Evolutionary conservation across 2,888 invertebrate species (phyloP), one percentile per base, ranked within the genome.

Genomic region (Lymantria dispar): DNA sequence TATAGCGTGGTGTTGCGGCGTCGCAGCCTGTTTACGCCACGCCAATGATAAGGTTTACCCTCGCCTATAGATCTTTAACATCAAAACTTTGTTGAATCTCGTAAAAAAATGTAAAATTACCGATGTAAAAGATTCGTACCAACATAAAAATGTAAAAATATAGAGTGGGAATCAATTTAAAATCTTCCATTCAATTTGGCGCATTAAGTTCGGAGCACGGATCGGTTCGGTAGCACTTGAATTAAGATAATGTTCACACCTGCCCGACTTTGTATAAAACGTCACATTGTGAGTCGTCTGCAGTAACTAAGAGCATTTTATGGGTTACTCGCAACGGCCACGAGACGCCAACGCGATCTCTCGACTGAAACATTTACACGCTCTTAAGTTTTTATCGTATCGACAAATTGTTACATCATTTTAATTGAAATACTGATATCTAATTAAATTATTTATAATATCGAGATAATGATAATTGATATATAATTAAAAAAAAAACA

Each of bases 171-270:
- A 49, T 55, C 45, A 33, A 48, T 61, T 50, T 56, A 51, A 47
- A 11, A 63, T 61, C 54, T 58, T 60, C 63, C 52, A 51, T 69
- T 74, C 69, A 78, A 75, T 74, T 76, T 72, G 62, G 69, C 63
- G 64, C 62, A 67, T 80, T 76, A 70, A 81, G 77, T 76, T 72
- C 60, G 70, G 73, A 72, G 73, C 78, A 77, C 76, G 76, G 78
- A 79, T 82, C 78, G 76, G 72, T 74, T 80, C 83, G 79, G 86
- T 84, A 83, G 87, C 86, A 70, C 69, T 81, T 83, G 85, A 85
- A 88, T 89, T 87, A 87, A 90, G 90, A 89, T 91, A 88, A 91
- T 87, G 81, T 87, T 90, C 85, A 85, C 91, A 91, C 90, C 89
- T 90, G 87, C 80, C 74, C 72, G 76, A 66, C 65, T 77, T 73